Conservation (phyloP, 35 echinoderm and acorn worm species). For the Diadema setosum region DNA sequence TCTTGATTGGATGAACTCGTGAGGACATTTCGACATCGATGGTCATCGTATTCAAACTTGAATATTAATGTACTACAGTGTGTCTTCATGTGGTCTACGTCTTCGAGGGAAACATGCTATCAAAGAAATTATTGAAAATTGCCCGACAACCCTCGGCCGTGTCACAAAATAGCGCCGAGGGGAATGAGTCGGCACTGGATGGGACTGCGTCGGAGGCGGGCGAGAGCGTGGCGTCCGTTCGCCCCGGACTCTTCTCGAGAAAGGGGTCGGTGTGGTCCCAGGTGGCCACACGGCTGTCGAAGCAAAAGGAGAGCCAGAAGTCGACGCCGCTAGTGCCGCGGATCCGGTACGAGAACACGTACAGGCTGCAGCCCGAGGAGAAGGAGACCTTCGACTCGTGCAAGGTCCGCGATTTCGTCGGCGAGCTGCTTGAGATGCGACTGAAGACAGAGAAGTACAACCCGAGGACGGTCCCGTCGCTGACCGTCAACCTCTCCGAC, state of each 20-base stretch:
- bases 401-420: conserved; percentile 57
- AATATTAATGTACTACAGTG: too few species aligned
- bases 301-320: conserved; percentile 14
- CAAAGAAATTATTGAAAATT: background rate
- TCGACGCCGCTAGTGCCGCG: conserved; percentile 10
- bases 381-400: conserved; percentile 25
- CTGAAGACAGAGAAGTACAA: conserved; percentile 73
- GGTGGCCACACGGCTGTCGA: conserved; percentile 34
- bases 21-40: too few species aligned
- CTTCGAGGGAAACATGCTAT: too few species aligned
- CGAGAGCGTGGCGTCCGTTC: background rate
- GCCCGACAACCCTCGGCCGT: background rate
- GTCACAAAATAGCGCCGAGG: background rate
- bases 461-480: background rate
- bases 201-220: background rate
- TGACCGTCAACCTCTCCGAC: conserved; percentile 65
- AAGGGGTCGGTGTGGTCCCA: conserved; percentile 57
- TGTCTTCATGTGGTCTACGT: too few species aligned
- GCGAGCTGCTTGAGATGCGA: conserved; percentile 46
- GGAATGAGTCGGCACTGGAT: background rate
- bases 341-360: conserved; percentile 77
- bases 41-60: too few species aligned
- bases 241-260: background rate
- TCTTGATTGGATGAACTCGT: too few species aligned
- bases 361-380: conserved; percentile 49